Conservation (phyloP, 2,113 vertebrate genomes). For the Riparia riparia region DNA sequence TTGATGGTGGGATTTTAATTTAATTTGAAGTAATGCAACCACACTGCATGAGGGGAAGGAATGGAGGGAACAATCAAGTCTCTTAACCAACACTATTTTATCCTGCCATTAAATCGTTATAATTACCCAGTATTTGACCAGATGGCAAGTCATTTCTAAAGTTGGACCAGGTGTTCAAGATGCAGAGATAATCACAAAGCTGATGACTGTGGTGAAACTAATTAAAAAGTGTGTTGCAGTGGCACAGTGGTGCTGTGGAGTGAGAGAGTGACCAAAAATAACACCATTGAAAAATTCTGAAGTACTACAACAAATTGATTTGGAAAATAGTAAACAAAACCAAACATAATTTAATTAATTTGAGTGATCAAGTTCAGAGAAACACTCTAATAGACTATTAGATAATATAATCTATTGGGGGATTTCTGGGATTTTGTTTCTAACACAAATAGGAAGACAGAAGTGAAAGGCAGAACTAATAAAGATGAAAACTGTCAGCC, state of each 20-base stretch:
- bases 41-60: slow-evolving; percentile 34
- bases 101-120: slow-evolving; percentile 72
- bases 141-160: slow-evolving; percentile 79
- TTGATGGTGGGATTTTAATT: slow-evolving; percentile 62
- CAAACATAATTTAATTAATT: slow-evolving; percentile 53
- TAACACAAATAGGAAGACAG: not conserved
- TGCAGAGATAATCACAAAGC: slow-evolving; percentile 75
- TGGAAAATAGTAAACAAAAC: slow-evolving; percentile 41
- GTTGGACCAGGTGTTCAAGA: slow-evolving; percentile 78
- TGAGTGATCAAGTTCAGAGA: not conserved
- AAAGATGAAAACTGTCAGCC: slow-evolving; percentile 38
- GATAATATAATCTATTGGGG: not conserved
- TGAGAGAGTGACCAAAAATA: slow-evolving; percentile 41
- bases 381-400: slow-evolving; percentile 10
- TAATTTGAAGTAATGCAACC: slow-evolving; percentile 60
- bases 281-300: not conserved
- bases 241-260: slow-evolving; percentile 10
- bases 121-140: slow-evolving; percentile 76
- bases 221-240: slow-evolving; percentile 69
- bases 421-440: not conserved
- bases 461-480: slow-evolving; percentile 34
- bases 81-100: slow-evolving; percentile 68
- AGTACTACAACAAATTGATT: not conserved
- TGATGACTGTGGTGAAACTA: slow-evolving; percentile 74
- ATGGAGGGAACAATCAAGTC: slow-evolving; percentile 43